Conservation (phyloP, 2,888 invertebrate genomes). For the Pyralis farinalis region DNA sequence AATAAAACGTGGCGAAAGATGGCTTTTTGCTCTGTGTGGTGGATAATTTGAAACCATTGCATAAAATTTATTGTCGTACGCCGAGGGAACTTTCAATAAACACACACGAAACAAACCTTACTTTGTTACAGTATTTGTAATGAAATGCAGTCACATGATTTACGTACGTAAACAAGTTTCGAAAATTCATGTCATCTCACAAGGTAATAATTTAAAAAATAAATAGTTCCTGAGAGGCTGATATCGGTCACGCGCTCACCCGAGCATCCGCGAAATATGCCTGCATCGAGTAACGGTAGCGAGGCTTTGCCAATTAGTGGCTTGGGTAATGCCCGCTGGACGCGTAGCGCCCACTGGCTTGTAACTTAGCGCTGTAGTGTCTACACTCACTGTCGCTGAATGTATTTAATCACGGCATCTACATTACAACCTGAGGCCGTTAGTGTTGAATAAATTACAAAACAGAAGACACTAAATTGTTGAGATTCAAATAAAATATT, state of each 20-base stretch:
- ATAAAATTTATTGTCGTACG: too few species aligned
- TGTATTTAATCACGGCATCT: not conserved
- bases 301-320: constrained; percentile 36
- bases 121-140: too few species aligned
- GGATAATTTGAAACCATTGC: too few species aligned
- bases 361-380: not conserved
- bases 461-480: not conserved
- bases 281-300: constrained; percentile 34
- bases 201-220: constrained; percentile 33
- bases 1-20: not conserved
- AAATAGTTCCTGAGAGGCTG: constrained; percentile 29
- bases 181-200: constrained; percentile 33
- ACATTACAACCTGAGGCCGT: not conserved
- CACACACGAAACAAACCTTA: too few species aligned
- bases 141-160: too few species aligned
- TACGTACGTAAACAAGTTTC: too few species aligned
- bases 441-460: not conserved
- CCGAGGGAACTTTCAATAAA: too few species aligned
- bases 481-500: not conserved
- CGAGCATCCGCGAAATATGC: constrained; percentile 26
- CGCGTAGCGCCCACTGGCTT: constrained; percentile 2
- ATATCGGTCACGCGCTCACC: constrained; percentile 33
- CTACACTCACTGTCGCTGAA: not conserved
- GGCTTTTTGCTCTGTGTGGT: not conserved
- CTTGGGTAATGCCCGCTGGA: constrained; percentile 7